Conservation (phyloP, 2,888 invertebrate genomes). For the Eristalis arbustorum region DNA sequence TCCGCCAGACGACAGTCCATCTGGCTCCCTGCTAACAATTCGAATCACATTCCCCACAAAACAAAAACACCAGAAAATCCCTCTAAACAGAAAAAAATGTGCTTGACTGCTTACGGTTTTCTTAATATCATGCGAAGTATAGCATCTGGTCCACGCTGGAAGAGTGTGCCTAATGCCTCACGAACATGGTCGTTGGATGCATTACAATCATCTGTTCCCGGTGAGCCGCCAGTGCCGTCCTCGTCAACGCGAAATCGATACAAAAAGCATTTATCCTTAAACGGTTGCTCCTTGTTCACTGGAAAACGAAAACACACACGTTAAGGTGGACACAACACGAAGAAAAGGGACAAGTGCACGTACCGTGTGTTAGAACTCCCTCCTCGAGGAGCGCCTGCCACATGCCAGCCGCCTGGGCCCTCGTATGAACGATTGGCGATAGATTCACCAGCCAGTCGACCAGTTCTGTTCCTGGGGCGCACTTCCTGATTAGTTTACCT, state of each 20-base stretch:
- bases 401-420: conserved; percentile 89
- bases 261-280: conserved; percentile 90
- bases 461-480: conserved; percentile 89
- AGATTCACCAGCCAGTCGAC: conserved; percentile 89
- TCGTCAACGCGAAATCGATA: conserved; percentile 91
- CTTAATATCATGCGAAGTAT: conserved; percentile 89
- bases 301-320: conserved; percentile 17
- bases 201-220: conserved; percentile 83
- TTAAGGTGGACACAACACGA: background rate
- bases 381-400: conserved; percentile 92
- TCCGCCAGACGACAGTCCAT: no score
- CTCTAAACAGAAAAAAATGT: no score
- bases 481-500: conserved; percentile 84
- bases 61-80: conserved; percentile 51
- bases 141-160: conserved; percentile 89
- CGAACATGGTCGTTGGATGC: conserved; percentile 86
- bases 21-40: background rate
- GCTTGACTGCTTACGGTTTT: conserved; percentile 85
- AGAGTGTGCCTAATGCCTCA: conserved; percentile 84
- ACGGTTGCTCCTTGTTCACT: conserved; percentile 90
- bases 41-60: conserved; percentile 4
- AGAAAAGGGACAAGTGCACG: conserved; percentile 75
- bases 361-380: conserved; percentile 88
- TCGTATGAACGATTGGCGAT: conserved; percentile 83
- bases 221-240: conserved; percentile 82